Percentiles rank a stretch among this genome's conserved stretches.
These are phyloP conservation scores for Bufo bufo DNA, from an alignment of 2,113 vertebrate genomes.

Conservation along the genomic window DNA sequence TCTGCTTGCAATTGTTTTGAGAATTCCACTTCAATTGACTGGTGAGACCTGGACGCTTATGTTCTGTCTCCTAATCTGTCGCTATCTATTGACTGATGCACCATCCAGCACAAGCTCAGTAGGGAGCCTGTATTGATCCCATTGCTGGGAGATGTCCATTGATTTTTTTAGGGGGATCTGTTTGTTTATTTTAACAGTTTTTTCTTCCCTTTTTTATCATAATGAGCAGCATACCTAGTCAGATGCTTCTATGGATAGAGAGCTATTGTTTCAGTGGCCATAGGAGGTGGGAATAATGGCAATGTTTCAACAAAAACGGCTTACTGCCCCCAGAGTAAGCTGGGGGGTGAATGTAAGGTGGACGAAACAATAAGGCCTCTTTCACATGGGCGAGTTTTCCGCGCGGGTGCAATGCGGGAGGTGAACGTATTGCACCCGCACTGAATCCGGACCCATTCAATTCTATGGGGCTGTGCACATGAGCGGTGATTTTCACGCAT, in stretches of 20 bases:
- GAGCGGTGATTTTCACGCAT: too few relatives aligned
- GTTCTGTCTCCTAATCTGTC: conserved; percentile 49
- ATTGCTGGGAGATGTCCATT: conserved; percentile 43
- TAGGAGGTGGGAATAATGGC: neutral
- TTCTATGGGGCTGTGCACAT: too few relatives aligned
- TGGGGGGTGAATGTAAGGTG: neutral
- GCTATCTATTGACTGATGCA: conserved; percentile 48
- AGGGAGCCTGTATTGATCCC: conserved; percentile 41
- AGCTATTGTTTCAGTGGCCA: neutral
- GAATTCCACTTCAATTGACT: conserved; percentile 57
- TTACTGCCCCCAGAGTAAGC: neutral
- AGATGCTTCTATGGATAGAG: conserved; percentile 24
- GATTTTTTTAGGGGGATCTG: conserved; percentile 35
- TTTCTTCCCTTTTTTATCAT: conserved; percentile 26
- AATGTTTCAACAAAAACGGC: neutral
- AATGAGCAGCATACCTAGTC: conserved; percentile 27
- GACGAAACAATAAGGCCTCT: neutral
- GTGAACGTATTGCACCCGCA: too few relatives aligned
- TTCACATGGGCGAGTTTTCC: too few relatives aligned
- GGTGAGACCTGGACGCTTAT: conserved; percentile 35
- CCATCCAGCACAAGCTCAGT: conserved; percentile 24
- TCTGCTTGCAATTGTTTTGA: conserved; percentile 45
- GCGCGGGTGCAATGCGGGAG: too few relatives aligned
- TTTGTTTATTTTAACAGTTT: conserved; percentile 45
- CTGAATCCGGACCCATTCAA: too few relatives aligned